phyloP scores from a whole-genome alignment of 2,113 vertebrate species.

The Marmota monax region DNA sequence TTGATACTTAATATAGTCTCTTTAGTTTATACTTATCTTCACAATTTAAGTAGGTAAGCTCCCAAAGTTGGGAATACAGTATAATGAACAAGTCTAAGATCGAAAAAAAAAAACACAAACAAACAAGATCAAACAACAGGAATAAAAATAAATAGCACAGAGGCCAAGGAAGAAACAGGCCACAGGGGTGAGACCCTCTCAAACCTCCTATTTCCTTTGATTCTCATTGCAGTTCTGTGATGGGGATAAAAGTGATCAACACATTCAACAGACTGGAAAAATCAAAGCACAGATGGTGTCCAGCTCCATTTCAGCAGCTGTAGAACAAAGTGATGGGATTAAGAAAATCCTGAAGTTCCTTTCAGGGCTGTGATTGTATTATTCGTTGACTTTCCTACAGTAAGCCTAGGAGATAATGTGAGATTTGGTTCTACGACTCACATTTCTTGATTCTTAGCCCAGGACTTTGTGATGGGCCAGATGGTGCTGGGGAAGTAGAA shows the following conservation, averaged over 20 bases:
- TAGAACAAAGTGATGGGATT: not conserved
- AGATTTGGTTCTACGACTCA: not conserved
- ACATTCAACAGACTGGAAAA: not conserved
- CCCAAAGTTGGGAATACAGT: not conserved
- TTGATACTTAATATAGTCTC: not conserved
- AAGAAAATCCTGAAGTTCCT: not conserved
- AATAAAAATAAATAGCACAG: not conserved
- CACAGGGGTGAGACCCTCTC: not conserved
- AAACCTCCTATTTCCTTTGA: not conserved
- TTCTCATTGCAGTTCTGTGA: not conserved
- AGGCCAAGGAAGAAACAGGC: not conserved
- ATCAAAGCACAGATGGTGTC: not conserved
- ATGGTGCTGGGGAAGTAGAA: not conserved
- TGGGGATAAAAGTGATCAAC: not conserved
- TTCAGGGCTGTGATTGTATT: constrained; percentile 7
- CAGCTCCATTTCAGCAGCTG: not conserved
- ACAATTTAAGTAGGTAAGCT: not conserved
- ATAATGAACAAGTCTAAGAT: not conserved
- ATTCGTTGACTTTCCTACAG: constrained; percentile 7
- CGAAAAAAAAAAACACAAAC: not conserved
- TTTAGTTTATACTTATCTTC: not conserved
- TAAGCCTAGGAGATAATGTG: not conserved
- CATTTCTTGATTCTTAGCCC: constrained; percentile 21
- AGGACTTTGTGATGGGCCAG: not conserved
- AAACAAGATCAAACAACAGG: not conserved